Evolutionary conservation across 1,140 invertebrate genomes (phyloP), one percentile per base, ranked within the genome.

Genomic region (Phenacoccus solenopsis): DNA sequence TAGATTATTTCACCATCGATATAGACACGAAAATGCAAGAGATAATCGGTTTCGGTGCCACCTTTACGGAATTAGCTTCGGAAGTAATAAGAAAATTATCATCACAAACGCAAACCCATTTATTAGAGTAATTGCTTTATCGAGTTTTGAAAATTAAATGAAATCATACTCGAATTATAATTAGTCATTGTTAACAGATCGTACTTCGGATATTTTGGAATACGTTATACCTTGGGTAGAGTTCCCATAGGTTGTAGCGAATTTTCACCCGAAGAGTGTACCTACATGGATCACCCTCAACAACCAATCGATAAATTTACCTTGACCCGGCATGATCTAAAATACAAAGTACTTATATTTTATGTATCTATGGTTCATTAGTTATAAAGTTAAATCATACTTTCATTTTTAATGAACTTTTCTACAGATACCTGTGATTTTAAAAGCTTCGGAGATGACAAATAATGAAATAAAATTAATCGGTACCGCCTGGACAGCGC

Each of bases 181-280:
- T 32, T 5, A 32, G 13, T 32, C 5, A 32, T 32, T 32, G 13
- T 32, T 70, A 72, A 59, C 38, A 82, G 81, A 38, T 72, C 80
- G 1, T 82, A 81, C 70, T 82, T 78, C 68, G 27, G 74, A 9
- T 67, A 67, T 0, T 73, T 79, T 76, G 87, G 87, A 22, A 83
- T 84, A 72, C 79, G 82, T 71, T 95, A 94, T 77, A 89, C 84
- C 70, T 76, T 93, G 68, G 85, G 87, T 21, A 78, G 91, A 57
- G 83, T 90, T 1, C 90, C 92, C 0, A 93, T 96, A 38, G 92
- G 85, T 21, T 90, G 90, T 21, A 85, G 84, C 73, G 93, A 96
- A 78, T 94, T 93, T 77, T 88, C 87, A 10, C 84, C 81, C 0
- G 78, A 79, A 12, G 76, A 80, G 9, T 89, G 89, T 76, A 84